These are phyloP conservation scores for Spea hammondii DNA, from an alignment of 2,797 vertebrate species.

Conservation along the genomic window DNA sequence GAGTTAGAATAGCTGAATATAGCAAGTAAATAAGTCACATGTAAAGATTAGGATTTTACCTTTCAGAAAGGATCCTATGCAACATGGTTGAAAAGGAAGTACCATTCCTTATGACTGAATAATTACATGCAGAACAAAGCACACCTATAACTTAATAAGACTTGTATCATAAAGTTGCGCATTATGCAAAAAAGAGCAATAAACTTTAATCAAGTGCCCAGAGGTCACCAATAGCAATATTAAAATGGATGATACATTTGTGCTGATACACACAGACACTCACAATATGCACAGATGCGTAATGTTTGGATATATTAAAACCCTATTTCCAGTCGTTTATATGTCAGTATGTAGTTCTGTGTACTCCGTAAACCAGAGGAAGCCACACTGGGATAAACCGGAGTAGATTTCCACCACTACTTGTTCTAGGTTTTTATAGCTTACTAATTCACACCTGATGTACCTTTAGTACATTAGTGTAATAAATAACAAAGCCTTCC, in stretches of 20 bases:
- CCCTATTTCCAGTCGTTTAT: neutral
- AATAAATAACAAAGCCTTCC: too few relatives aligned
- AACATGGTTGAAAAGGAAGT: too few relatives aligned
- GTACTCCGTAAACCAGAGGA: neutral
- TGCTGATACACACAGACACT: conserved; percentile 1
- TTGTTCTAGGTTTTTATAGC: neutral
- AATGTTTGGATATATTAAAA: neutral
- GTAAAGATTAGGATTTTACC: too few relatives aligned
- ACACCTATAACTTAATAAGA: neutral
- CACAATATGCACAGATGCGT: conserved; percentile 6
- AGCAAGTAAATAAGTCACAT: too few relatives aligned
- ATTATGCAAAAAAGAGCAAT: neutral
- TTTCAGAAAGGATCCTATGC: too few relatives aligned
- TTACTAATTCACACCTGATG: neutral
- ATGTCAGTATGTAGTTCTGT: neutral
- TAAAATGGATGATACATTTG: neutral
- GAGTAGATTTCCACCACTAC: neutral
- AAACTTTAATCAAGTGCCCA: neutral
- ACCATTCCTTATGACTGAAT: neutral
- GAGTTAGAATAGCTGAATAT: too few relatives aligned
- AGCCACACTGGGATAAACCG: neutral
- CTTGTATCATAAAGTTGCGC: neutral
- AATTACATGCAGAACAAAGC: neutral
- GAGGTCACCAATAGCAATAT: neutral
- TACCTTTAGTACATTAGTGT: too few relatives aligned